Conservation (phyloP, 2,113 vertebrate species). For the Saiga tatarica region DNA sequence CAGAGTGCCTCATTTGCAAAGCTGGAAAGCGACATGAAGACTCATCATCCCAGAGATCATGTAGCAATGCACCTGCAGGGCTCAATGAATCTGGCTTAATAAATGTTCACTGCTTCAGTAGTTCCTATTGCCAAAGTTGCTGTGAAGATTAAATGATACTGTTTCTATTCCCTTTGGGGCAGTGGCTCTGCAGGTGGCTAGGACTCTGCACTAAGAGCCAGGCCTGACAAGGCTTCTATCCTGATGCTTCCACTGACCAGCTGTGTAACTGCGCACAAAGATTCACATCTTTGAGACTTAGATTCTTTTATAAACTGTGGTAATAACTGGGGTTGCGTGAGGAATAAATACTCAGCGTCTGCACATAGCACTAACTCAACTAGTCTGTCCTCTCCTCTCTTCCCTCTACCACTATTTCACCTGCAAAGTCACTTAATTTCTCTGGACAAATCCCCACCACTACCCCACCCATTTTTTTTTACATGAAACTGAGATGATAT, state of each 20-base stretch:
- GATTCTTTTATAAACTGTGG: background rate
- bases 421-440: background rate
- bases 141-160: background rate
- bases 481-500: background rate
- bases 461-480: background rate
- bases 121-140: background rate
- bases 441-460: background rate
- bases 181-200: background rate
- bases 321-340: background rate
- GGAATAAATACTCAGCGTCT: background rate
- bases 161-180: background rate
- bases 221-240: background rate
- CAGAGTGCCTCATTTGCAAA: background rate
- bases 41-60: fast-evolving
- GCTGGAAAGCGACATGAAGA: background rate
- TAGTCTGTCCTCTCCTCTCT: background rate
- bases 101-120: background rate
- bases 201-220: background rate
- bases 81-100: background rate
- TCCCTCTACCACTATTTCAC: background rate
- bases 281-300: background rate
- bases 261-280: background rate
- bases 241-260: background rate
- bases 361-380: background rate
- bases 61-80: fast-evolving